These are phyloP conservation scores for Mionectes olivaceus DNA, from an alignment of 2,797 vertebrate species.

Conservation along the genomic window DNA sequence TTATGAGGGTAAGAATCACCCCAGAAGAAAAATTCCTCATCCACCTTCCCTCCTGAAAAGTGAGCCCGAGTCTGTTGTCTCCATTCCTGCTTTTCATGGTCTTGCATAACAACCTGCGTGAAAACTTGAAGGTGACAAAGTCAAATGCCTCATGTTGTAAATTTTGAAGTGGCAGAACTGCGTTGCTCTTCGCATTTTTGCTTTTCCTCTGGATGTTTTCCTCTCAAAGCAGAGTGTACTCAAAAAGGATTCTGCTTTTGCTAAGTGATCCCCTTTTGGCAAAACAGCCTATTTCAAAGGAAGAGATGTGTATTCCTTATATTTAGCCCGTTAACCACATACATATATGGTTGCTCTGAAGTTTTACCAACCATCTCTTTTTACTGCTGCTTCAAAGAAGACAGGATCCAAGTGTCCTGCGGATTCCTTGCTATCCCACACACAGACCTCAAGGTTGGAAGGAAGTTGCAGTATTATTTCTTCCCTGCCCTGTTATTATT, in stretches of 20 bases:
- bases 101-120: not conserved
- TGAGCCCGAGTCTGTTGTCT: not conserved
- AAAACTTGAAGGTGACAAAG: not conserved
- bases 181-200: not conserved
- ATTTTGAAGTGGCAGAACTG: not conserved
- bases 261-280: not conserved
- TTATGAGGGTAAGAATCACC: not conserved
- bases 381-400: not conserved
- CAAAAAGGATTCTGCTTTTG: not conserved
- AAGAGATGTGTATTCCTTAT: not conserved
- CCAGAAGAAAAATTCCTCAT: not conserved
- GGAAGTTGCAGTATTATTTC: not conserved
- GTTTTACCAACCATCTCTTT: not conserved
- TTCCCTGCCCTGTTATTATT: not conserved
- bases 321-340: not conserved
- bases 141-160: not conserved
- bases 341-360: not conserved
- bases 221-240: not conserved
- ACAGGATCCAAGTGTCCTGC: not conserved
- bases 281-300: not conserved
- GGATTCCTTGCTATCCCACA: not conserved
- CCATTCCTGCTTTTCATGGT: not conserved
- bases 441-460: not conserved
- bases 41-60: not conserved
- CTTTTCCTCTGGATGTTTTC: slow-evolving; percentile 13